These are phyloP conservation scores for Trematomus loennbergii DNA, from an alignment of 2,113 vertebrate species.

Conservation along the genomic window DNA sequence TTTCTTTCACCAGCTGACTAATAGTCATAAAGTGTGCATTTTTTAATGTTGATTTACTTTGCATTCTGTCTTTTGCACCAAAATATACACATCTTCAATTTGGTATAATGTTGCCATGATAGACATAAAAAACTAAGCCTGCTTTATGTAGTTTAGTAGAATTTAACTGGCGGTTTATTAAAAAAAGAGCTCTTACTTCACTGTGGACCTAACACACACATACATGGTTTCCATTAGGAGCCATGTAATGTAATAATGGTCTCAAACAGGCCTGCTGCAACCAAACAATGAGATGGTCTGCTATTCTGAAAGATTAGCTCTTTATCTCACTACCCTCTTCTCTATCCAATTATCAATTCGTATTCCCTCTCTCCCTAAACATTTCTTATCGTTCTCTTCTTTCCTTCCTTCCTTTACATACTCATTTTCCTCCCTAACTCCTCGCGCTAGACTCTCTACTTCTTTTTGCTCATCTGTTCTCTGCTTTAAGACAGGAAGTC, in stretches of 20 bases:
- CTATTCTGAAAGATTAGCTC: constrained; percentile 38
- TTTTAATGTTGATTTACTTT: too few species aligned
- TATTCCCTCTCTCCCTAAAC: neutral
- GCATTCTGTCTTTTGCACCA: neutral
- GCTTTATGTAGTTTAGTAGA: too few species aligned
- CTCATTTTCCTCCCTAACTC: too few species aligned
- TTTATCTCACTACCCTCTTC: constrained; percentile 2
- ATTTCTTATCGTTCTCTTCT: neutral
- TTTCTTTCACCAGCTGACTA: too few species aligned
- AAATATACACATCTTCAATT: neutral
- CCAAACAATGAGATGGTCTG: constrained; percentile 51
- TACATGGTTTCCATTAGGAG: constrained; percentile 68
- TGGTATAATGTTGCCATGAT: neutral
- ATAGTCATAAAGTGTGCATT: too few species aligned
- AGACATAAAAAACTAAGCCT: neutral
- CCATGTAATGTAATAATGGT: constrained; percentile 75
- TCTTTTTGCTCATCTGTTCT: neutral
- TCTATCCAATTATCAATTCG: constrained; percentile 1
- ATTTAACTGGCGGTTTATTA: constrained; percentile 40
- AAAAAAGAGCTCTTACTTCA: constrained; percentile 53
- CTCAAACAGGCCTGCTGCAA: constrained; percentile 61
- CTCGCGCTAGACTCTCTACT: neutral
- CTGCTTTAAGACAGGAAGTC: too few species aligned
- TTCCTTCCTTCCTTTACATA: neutral
- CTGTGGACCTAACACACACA: constrained; percentile 55